Evolutionary conservation across 1,140 invertebrate species (phyloP).

Genomic region (Micrasema minimum): DNA sequence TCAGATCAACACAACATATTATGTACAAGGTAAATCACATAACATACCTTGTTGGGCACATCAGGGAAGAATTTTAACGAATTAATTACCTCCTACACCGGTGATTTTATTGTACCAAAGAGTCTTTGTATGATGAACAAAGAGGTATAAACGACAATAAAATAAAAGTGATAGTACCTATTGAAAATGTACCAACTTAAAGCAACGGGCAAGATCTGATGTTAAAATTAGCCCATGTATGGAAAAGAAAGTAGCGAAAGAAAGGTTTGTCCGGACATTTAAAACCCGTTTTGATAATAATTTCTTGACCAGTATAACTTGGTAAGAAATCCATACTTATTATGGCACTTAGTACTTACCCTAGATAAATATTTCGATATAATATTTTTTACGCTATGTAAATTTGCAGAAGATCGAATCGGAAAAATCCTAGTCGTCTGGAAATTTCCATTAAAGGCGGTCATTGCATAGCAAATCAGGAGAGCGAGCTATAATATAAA

Average conservation of each 20-base stretch:
- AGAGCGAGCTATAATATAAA: neutral
- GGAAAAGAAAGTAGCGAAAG: no score
- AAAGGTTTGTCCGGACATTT: no score
- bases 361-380: no score
- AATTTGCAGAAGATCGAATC: neutral
- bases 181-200: no score
- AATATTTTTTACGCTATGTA: neutral
- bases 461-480: neutral
- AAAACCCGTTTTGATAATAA: no score
- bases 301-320: no score
- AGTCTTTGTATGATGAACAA: slow-evolving; percentile 11
- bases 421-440: neutral
- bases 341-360: no score
- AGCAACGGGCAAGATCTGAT: no score
- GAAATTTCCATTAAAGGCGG: neutral
- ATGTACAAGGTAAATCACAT: slow-evolving; percentile 22
- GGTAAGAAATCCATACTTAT: no score
- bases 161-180: no score
- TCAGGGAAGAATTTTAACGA: slow-evolving; percentile 14
- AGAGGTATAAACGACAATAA: no score
- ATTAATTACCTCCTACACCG: slow-evolving; percentile 4
- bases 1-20: slow-evolving; percentile 7
- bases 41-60: slow-evolving; percentile 23
- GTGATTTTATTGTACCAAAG: neutral
- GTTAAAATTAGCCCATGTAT: no score